Evolutionary conservation across 2,888 invertebrate species (phyloP).

Genomic region (Heliconius hortense): DNA sequence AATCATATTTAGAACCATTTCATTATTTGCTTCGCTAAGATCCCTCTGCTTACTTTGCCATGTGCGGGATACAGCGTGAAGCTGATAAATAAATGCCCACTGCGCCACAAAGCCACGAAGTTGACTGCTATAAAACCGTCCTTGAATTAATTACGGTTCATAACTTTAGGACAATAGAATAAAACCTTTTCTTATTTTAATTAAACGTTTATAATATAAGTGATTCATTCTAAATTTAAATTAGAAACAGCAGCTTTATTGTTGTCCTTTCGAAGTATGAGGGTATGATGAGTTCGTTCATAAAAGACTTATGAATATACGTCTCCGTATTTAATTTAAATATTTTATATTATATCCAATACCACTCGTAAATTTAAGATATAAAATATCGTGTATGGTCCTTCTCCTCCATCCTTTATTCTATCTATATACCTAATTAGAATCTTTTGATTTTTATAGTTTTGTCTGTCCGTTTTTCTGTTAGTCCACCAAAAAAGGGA

Average conservation of each 20-base stretch:
- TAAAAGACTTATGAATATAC: neutral
- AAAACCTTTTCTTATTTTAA: neutral
- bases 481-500: neutral
- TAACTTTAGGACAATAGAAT: neutral
- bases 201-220: conserved; percentile 2
- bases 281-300: neutral
- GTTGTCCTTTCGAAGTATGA: conserved; percentile 3
- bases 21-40: too few relatives aligned
- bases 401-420: too few relatives aligned
- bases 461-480: neutral
- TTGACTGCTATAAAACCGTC: too few relatives aligned
- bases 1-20: too few relatives aligned
- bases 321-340: neutral
- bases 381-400: too few relatives aligned
- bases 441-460: neutral
- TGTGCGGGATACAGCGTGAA: too few relatives aligned
- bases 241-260: neutral
- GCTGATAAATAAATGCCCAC: too few relatives aligned
- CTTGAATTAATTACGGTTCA: neutral
- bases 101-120: too few relatives aligned
- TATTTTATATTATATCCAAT: neutral
- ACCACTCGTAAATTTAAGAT: neutral
- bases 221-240: conserved; percentile 13
- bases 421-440: too few relatives aligned
- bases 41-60: too few relatives aligned